Percentiles rank a stretch among this genome's conserved stretches.
Evolutionary conservation across 2,888 invertebrate species (phyloP).

Genomic region (Callyntrura sp.): DNA sequence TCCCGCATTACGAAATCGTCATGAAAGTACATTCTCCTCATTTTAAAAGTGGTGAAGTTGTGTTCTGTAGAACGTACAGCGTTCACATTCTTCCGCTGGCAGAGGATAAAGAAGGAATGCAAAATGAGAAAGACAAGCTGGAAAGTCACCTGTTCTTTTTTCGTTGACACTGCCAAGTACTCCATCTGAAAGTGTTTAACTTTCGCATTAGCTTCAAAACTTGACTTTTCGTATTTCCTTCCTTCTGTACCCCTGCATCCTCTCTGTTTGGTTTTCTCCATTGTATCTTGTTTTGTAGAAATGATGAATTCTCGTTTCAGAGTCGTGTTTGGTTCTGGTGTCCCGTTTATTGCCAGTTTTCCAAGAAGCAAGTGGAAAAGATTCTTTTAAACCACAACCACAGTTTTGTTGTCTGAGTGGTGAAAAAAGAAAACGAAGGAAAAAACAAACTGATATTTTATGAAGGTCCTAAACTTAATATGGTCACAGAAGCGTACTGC

Average conservation of each 20-base stretch:
- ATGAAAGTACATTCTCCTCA: neutral
- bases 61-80: constrained; percentile 5
- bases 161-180: constrained; percentile 5
- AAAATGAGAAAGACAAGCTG: constrained; percentile 43
- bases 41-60: constrained; percentile 4
- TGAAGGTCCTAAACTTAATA: no score
- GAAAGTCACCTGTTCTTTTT: constrained; percentile 32
- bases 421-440: no score
- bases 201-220: constrained; percentile 42
- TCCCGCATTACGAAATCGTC: neutral
- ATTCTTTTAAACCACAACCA: no score
- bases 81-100: neutral
- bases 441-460: neutral
- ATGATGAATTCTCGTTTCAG: neutral
- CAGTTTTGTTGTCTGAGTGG: no score
- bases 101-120: constrained; percentile 1
- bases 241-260: neutral
- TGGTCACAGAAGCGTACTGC: no score
- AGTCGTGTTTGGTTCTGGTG: no score
- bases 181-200: constrained; percentile 24
- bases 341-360: no score
- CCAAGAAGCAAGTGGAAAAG: no score
- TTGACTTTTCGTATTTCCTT: constrained; percentile 27
- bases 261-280: constrained; percentile 32
- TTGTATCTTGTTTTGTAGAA: neutral